Evolutionary conservation across 2,113 vertebrate genomes (phyloP).

Genomic region (Lepus americanus): DNA sequence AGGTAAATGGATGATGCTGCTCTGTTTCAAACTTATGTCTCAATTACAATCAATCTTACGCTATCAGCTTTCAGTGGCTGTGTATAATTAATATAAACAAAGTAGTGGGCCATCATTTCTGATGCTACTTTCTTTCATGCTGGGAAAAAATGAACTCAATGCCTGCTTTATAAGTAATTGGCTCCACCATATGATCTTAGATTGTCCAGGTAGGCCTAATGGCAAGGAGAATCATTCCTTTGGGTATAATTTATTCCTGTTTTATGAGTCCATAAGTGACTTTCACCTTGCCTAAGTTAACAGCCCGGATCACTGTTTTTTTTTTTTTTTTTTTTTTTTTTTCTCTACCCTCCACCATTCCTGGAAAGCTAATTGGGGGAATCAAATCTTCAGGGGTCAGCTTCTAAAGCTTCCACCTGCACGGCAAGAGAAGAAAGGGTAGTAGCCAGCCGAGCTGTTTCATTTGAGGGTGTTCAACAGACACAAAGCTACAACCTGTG

Average conservation of each 20-base stretch:
- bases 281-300: constrained; percentile 67
- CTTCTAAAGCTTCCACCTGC: background rate
- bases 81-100: constrained; percentile 87
- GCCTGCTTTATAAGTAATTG: constrained; percentile 71
- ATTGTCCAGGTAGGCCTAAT: constrained; percentile 63
- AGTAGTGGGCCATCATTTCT: constrained; percentile 77
- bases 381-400: background rate
- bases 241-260: constrained; percentile 69
- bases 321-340: background rate
- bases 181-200: constrained; percentile 74
- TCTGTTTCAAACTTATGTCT: constrained; percentile 85
- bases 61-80: constrained; percentile 82
- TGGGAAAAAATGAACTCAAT: constrained; percentile 71
- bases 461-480: background rate
- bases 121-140: constrained; percentile 52
- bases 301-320: constrained; percentile 6
- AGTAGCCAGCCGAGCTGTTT: background rate
- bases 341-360: background rate
- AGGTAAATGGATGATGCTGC: constrained; percentile 84
- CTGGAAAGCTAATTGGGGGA: background rate
- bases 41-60: constrained; percentile 86
- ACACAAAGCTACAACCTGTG: background rate
- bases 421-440: background rate
- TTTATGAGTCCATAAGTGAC: constrained; percentile 65
- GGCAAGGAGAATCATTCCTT: constrained; percentile 54